Evolutionary conservation across 2,113 vertebrate species (phyloP).

Genomic region (Sinocyclocheilus maitianheensis): DNA sequence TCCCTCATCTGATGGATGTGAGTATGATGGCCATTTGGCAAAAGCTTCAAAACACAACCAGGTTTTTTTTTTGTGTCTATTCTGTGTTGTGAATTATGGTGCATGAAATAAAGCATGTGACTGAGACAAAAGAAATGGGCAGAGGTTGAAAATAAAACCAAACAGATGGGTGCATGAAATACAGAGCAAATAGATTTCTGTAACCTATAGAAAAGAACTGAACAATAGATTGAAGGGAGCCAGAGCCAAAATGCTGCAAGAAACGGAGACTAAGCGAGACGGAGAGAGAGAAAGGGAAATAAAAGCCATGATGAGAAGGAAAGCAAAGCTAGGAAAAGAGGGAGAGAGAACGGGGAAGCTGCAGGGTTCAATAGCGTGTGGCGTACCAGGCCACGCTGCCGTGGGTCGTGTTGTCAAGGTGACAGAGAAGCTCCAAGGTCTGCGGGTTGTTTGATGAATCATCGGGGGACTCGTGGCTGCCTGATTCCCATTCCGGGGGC

Average conservation of each 20-base stretch:
- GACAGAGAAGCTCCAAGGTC: conserved; percentile 96
- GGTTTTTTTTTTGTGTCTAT: conserved; percentile 57
- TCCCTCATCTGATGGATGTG: conserved; percentile 45
- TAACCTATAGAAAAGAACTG: conserved; percentile 25
- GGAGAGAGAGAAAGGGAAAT: neutral
- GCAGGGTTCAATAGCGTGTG: conserved; percentile 71
- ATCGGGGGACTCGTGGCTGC: conserved; percentile 93
- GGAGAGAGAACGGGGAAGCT: conserved; percentile 30
- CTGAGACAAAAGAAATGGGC: conserved; percentile 61
- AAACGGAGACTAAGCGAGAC: conserved; percentile 3
- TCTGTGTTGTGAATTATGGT: conserved; percentile 60
- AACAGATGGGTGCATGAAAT: conserved; percentile 33
- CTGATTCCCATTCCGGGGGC: conserved; percentile 93
- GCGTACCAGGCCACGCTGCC: conserved; percentile 93
- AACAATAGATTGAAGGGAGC: conserved; percentile 1
- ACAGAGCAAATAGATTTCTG: conserved; percentile 41
- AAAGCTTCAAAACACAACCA: conserved; percentile 25
- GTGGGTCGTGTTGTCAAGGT: conserved; percentile 88
- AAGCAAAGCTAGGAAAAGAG: neutral
- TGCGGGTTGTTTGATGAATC: conserved; percentile 94
- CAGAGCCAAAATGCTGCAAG: neutral
- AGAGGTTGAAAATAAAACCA: conserved; percentile 34
- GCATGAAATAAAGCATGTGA: conserved; percentile 56
- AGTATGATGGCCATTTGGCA: conserved; percentile 39
- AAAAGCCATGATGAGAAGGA: neutral